A percentile compares a stretch with the other conserved stretches of the same genome.
These are phyloP conservation scores for Vultur gryphus DNA, from an alignment of 2,797 vertebrate genomes.

Conservation along the genomic window DNA sequence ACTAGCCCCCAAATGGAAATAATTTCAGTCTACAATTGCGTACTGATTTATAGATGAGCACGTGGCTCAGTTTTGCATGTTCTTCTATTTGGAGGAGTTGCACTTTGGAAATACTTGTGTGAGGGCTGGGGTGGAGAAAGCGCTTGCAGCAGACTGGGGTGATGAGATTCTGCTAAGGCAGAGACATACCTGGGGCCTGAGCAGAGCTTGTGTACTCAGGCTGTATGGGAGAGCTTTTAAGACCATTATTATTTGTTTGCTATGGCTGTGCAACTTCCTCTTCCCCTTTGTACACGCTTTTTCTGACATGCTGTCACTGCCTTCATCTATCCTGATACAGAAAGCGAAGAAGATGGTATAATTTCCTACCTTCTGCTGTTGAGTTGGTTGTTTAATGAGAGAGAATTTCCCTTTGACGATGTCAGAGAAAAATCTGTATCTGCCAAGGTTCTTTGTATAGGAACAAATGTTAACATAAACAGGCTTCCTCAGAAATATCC, in stretches of 20 bases:
- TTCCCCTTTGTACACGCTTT: slow-evolving; percentile 34
- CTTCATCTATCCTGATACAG: not conserved
- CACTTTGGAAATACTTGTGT: not conserved
- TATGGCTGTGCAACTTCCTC: slow-evolving; percentile 24
- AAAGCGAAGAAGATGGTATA: not conserved
- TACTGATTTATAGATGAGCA: not conserved
- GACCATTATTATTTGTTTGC: slow-evolving; percentile 44
- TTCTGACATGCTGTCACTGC: not conserved
- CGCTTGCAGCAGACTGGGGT: not conserved
- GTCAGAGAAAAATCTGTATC: not conserved
- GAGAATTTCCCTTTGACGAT: not conserved
- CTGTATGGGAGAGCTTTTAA: slow-evolving; percentile 56
- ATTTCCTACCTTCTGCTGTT: not conserved
- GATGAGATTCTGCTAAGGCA: not conserved
- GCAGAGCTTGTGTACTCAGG: not conserved
- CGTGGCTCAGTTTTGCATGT: not conserved
- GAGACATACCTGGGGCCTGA: not conserved
- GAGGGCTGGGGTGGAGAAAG: not conserved
- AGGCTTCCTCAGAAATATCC: not conserved
- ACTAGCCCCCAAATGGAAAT: not conserved
- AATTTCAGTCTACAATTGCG: not conserved
- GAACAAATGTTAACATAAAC: not conserved
- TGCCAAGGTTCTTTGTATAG: not conserved
- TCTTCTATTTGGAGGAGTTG: not conserved
- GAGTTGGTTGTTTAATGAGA: not conserved